Percentiles rank a stretch among this genome's conserved stretches.
These are phyloP conservation scores for Cotesia typhae DNA, from an alignment of 1,140 invertebrate species.

Conservation along the genomic window DNA sequence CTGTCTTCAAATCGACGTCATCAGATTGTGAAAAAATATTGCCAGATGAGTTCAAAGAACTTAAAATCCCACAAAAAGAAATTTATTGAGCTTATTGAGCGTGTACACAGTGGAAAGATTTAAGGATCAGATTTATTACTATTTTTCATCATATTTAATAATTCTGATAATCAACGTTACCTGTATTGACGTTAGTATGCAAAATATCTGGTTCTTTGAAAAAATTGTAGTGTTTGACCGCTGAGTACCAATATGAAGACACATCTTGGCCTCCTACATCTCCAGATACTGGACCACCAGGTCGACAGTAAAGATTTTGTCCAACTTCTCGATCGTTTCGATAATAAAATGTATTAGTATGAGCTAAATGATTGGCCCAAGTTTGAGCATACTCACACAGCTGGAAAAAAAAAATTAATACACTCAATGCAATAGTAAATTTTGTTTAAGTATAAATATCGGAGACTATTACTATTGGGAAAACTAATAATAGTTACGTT, in stretches of 20 bases:
- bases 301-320: conserved; percentile 79
- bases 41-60: no score
- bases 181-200: conserved; percentile 81
- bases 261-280: conserved; percentile 83
- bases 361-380: conserved; percentile 85
- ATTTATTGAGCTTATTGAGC: no score
- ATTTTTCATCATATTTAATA: no score
- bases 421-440: no score
- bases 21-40: no score
- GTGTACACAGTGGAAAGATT: no score
- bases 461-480: no score
- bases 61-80: no score
- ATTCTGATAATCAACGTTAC: conserved; percentile 54
- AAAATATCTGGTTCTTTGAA: conserved; percentile 76
- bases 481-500: no score
- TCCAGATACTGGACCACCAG: conserved; percentile 71
- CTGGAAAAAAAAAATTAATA: conserved; percentile 55
- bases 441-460: no score
- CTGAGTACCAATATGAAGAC: conserved; percentile 86
- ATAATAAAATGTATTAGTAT: conserved; percentile 80
- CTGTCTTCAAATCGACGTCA: no score
- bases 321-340: conserved; percentile 78
- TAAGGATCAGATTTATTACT: no score
- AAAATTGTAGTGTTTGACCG: conserved; percentile 80
- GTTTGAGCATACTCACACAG: conserved; percentile 83